A percentile compares a stretch with the other conserved stretches of the same genome.
Conservation (phyloP, 2,113 vertebrate species). For the Forbesichthys agassizii region DNA sequence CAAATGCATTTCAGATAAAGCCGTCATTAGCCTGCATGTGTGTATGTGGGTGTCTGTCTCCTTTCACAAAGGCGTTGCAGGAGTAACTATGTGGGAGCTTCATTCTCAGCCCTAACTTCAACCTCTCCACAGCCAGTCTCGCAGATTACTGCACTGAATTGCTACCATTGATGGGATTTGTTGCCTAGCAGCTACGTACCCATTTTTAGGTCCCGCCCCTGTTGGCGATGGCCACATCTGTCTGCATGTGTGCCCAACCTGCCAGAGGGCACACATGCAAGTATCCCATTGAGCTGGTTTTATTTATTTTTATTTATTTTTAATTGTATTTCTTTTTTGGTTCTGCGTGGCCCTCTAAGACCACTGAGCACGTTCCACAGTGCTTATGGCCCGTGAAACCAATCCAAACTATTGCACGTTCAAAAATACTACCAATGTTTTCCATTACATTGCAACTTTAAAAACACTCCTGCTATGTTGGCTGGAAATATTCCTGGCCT, state of each 20-base stretch:
- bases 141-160: slow-evolving; percentile 49
- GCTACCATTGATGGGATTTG: slow-evolving; percentile 50
- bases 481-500: too few relatives aligned
- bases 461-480: neutral
- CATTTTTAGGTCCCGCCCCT: slow-evolving; percentile 1
- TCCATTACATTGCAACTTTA: neutral
- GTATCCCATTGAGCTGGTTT: too few relatives aligned
- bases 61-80: slow-evolving; percentile 33
- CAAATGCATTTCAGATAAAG: too few relatives aligned
- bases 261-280: too few relatives aligned
- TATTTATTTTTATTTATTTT: too few relatives aligned
- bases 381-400: too few relatives aligned
- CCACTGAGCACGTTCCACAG: neutral
- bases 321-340: too few relatives aligned
- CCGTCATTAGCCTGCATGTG: neutral
- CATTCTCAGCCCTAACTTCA: slow-evolving; percentile 27
- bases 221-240: neutral
- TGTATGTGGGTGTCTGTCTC: neutral
- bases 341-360: neutral
- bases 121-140: slow-evolving; percentile 16
- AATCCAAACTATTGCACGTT: neutral
- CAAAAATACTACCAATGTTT: neutral
- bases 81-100: slow-evolving; percentile 36
- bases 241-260: neutral
- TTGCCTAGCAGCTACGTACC: slow-evolving; percentile 50